These are phyloP conservation scores for Heliconius melpomene DNA, from an alignment of 1,140 invertebrate species.

Conservation along the genomic window DNA sequence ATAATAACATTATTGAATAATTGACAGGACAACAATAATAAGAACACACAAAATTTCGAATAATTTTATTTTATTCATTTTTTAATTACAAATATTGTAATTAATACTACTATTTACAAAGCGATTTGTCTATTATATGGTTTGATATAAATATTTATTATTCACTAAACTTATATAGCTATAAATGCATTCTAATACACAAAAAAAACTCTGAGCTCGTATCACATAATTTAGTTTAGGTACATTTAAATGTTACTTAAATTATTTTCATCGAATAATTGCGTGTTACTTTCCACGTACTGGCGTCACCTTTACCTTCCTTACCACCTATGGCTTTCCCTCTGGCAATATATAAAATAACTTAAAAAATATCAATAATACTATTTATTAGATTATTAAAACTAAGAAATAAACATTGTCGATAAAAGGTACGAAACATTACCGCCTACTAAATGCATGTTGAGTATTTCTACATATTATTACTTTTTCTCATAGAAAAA, in stretches of 20 bases:
- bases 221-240: constrained; percentile 75
- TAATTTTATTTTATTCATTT: constrained; percentile 55
- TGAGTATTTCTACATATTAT: constrained; percentile 36
- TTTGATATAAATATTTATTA: constrained; percentile 68
- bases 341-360: constrained; percentile 32
- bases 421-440: constrained; percentile 34
- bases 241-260: constrained; percentile 19
- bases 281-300: constrained; percentile 7
- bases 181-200: constrained; percentile 76
- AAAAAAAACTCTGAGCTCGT: constrained; percentile 62
- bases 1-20: too few relatives aligned
- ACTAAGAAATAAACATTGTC: constrained; percentile 32
- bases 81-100: constrained; percentile 76
- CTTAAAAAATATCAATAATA: constrained; percentile 36
- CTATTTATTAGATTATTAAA: constrained; percentile 30
- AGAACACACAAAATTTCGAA: neutral
- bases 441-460: constrained; percentile 45
- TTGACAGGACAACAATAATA: neutral
- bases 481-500: constrained; percentile 18
- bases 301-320: constrained; percentile 7
- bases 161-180: constrained; percentile 57
- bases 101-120: constrained; percentile 76
- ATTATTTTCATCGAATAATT: constrained; percentile 12
- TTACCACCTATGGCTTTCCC: constrained; percentile 37
- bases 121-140: constrained; percentile 67